Evolutionary conservation across 2,888 invertebrate genomes (phyloP).

Genomic region (Drosophila fungiperda): DNA sequence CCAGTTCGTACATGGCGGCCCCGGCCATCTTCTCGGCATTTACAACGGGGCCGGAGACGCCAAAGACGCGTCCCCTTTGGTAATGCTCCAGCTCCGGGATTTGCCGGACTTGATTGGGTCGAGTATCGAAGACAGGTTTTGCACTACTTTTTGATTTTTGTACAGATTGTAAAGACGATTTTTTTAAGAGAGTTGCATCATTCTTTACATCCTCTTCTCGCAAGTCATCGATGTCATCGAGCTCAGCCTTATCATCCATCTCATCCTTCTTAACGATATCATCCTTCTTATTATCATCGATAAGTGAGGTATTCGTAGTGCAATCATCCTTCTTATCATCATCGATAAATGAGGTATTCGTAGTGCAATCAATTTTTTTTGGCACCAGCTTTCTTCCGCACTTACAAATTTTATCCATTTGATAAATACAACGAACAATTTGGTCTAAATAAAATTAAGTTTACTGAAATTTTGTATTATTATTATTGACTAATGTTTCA

Average conservation of each 20-base stretch:
- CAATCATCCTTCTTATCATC: background rate
- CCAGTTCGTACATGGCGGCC: conserved; percentile 99
- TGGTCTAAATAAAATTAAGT: conserved; percentile 1
- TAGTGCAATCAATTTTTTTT: background rate
- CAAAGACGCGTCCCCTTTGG: conserved; percentile 94
- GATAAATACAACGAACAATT: conserved; percentile 17
- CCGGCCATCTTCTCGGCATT: conserved; percentile 99
- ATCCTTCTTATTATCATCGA: background rate
- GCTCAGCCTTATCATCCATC: background rate
- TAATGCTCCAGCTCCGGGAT: background rate
- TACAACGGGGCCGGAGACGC: conserved; percentile 99
- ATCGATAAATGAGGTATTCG: conserved; percentile 45
- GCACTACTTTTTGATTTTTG: background rate
- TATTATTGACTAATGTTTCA: background rate
- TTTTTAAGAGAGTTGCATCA: background rate
- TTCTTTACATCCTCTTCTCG: background rate
- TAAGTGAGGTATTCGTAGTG: conserved; percentile 46
- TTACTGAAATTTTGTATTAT: conserved; percentile 11
- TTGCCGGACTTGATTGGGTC: background rate
- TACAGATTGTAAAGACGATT: background rate
- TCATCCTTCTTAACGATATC: background rate
- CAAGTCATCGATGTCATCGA: background rate
- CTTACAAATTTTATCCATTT: conserved; percentile 16
- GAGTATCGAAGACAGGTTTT: background rate
- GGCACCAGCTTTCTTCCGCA: background rate